These are phyloP conservation scores for Cyprinus carpio DNA, from an alignment of 2,113 vertebrate genomes.

Conservation along the genomic window DNA sequence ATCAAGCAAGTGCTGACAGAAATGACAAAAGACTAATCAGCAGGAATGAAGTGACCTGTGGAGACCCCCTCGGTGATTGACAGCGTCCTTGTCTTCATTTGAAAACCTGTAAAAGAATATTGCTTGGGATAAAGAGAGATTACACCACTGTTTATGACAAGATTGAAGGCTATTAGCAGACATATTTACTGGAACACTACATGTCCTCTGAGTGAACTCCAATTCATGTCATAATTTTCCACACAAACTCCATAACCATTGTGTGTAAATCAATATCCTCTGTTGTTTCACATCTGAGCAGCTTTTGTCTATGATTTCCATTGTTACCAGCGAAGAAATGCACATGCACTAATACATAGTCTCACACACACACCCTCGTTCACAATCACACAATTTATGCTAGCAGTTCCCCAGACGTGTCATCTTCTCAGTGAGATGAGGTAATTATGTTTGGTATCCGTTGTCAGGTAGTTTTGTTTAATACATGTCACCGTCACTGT, in stretches of 20 bases:
- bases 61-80: slow-evolving; percentile 49
- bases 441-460: background rate
- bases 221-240: slow-evolving; percentile 57
- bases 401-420: background rate
- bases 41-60: background rate
- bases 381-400: background rate
- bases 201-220: slow-evolving; percentile 72
- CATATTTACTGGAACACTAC: slow-evolving; percentile 64
- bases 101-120: slow-evolving; percentile 37
- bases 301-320: slow-evolving; percentile 53
- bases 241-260: slow-evolving; percentile 32
- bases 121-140: slow-evolving; percentile 57
- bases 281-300: slow-evolving; percentile 51
- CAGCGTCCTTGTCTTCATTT: slow-evolving; percentile 39
- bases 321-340: slow-evolving; percentile 34
- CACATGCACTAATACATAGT: background rate
- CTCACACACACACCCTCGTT: background rate
- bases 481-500: background rate
- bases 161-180: slow-evolving; percentile 65
- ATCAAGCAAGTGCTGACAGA: slow-evolving; percentile 7
- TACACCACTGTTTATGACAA: slow-evolving; percentile 59
- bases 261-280: slow-evolving; percentile 3
- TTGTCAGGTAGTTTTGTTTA: background rate
- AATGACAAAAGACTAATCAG: slow-evolving; percentile 33
- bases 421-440: background rate